Conservation (phyloP, 2,113 vertebrate genomes). For the Archocentrus centrarchus region DNA sequence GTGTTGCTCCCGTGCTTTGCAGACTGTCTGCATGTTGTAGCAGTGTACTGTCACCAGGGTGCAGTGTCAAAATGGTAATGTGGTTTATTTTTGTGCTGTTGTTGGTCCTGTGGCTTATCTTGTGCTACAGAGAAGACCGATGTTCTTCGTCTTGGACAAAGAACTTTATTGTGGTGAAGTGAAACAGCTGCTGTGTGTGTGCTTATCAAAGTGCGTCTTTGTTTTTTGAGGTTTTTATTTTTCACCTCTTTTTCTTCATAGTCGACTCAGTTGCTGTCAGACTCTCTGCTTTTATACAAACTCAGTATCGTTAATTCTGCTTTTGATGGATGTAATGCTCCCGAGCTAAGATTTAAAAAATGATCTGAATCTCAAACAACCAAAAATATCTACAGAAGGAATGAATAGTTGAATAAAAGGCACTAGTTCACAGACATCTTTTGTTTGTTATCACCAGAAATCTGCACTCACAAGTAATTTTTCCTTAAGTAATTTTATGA, state of each 20-base stretch:
- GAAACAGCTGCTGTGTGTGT: not conserved
- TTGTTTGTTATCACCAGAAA: too few species aligned
- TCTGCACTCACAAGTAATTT: not conserved
- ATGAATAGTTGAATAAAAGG: rapidly evolving
- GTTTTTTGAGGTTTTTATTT: not conserved
- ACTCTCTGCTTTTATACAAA: not conserved
- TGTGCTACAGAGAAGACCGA: not conserved
- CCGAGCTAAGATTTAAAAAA: not conserved
- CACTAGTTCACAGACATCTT: not conserved
- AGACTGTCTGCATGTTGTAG: rapidly evolving
- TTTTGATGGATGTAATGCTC: not conserved
- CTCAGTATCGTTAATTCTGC: too few species aligned
- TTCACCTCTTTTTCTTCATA: not conserved
- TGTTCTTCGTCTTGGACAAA: not conserved
- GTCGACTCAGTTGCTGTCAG: not conserved
- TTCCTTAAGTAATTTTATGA: not conserved
- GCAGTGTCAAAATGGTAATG: not conserved
- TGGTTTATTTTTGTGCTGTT: rapidly evolving
- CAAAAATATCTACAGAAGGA: not conserved
- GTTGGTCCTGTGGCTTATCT: not conserved
- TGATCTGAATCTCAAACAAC: too few species aligned
- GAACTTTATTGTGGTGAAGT: not conserved
- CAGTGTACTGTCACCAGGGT: not conserved
- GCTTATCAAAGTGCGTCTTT: not conserved
- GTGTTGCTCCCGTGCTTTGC: not conserved